phyloP scores from a whole-genome alignment of 2,888 invertebrate species.

The Leucania comma region DNA sequence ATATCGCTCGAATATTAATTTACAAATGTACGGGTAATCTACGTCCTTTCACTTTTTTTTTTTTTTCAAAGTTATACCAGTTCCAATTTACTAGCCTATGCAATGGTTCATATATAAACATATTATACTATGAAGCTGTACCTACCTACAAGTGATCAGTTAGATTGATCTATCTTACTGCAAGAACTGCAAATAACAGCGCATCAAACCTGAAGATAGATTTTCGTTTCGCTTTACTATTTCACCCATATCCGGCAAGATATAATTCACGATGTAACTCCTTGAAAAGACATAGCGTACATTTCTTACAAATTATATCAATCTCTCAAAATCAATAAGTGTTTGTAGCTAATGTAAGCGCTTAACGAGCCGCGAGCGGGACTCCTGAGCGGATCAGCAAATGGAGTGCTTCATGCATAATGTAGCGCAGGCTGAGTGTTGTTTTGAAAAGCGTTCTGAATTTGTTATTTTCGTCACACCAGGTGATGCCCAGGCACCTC shows the following conservation, averaged over 20 bases:
- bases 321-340: constrained; percentile 89
- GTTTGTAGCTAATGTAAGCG: constrained; percentile 90
- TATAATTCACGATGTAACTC: constrained; percentile 26
- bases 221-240: neutral
- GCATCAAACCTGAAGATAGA: neutral
- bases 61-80: neutral
- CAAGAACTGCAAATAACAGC: constrained; percentile 4
- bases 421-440: constrained; percentile 89
- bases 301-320: constrained; percentile 83
- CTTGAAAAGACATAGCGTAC: constrained; percentile 56
- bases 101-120: no score
- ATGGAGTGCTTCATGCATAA: constrained; percentile 91
- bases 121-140: no score
- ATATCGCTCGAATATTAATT: constrained; percentile 49
- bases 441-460: constrained; percentile 90
- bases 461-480: constrained; percentile 90
- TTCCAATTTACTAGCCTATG: no score
- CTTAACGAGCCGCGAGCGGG: constrained; percentile 90
- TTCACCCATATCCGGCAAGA: constrained; percentile 6
- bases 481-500: constrained; percentile 87
- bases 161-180: neutral
- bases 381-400: constrained; percentile 90
- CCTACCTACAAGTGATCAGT: neutral
- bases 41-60: constrained; percentile 23
- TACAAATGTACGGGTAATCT: constrained; percentile 29